Conservation (phyloP, 2,113 vertebrate species). For the Dendrocopos noguchii region DNA sequence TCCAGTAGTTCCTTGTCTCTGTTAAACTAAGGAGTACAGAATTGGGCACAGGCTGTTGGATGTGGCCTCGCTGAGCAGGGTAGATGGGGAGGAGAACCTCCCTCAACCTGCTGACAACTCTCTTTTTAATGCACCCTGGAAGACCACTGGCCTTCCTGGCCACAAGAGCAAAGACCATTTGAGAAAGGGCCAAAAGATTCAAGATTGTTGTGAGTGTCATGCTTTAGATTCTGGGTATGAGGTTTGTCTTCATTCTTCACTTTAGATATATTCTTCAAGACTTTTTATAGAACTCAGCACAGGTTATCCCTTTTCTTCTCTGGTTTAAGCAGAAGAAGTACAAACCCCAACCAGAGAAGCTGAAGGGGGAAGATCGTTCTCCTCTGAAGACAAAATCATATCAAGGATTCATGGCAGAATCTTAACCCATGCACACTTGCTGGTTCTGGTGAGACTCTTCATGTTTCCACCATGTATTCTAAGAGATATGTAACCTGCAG, state of each 20-base stretch:
- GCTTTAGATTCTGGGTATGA: neutral
- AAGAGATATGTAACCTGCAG: neutral
- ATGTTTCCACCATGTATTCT: neutral
- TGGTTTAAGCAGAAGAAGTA: neutral
- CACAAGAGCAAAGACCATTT: neutral
- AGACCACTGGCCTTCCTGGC: too few relatives aligned
- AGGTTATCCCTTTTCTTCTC: neutral
- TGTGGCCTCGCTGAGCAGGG: too few relatives aligned
- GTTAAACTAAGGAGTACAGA: too few relatives aligned
- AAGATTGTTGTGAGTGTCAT: neutral
- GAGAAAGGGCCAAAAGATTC: neutral
- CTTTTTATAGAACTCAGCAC: neutral
- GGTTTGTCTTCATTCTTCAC: neutral
- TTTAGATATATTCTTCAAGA: neutral
- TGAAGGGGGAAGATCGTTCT: neutral
- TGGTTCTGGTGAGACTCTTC: neutral
- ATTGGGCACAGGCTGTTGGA: too few relatives aligned
- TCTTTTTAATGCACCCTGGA: too few relatives aligned
- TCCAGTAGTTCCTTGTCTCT: too few relatives aligned
- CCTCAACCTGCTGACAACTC: too few relatives aligned
- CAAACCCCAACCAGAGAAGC: neutral
- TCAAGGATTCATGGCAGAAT: neutral
- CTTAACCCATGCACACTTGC: accelerated
- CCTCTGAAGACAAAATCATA: neutral
- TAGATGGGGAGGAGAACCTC: too few relatives aligned